Evolutionary conservation across 1,140 invertebrate genomes (phyloP), one percentile per base, ranked within the genome.

Genomic region (Brachionus angularis): DNA sequence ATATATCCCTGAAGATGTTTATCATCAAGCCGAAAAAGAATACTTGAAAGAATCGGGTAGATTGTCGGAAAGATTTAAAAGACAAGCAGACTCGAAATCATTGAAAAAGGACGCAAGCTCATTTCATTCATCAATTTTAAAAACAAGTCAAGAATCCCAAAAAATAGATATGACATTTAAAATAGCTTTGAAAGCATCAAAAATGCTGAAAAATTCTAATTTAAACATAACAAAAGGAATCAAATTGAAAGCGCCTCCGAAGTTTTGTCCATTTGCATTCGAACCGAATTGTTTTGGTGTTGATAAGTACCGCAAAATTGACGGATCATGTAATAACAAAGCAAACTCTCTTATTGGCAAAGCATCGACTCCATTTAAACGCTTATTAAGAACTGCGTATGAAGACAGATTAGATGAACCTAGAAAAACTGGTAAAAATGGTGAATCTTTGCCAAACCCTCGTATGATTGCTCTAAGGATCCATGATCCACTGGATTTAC

Each of bases 321-420:
- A 71, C 21, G 67, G 67, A 27, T 52, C 46, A 23, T 71, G 67
- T 71, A 71, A 71, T 23, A 71, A 71, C 29, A 46, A 27, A 27
- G 34, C 23, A 14, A 50, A 71, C 44, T 52, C 46, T 14, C 49
- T 50, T 27, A 42, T 52, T 8, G 67, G 67, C 33, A 42, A 44
- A 25, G 23, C 34, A 16, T 36, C 46, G 23, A 71, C 67, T 25
- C 67, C 67, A 21, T 52, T 52, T 18, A 50, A 52, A 12, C 67
- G 67, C 29, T 18, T 53, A 36, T 3, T 53, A 5, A 23, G 34
- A 55, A 39, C 67, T 12, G 67, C 47, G 42, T 71, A 71, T 46
- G 46, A 71, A 36, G 49, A 50, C 14, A 16, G 18, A 8, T 27
- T 50, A 7, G 23, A 71, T 18, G 47, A 53, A 16, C 67, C 67